Base-by-base conservation (phyloP, 2,797 vertebrate genomes). In the Crenuchus spilurus region DNA sequence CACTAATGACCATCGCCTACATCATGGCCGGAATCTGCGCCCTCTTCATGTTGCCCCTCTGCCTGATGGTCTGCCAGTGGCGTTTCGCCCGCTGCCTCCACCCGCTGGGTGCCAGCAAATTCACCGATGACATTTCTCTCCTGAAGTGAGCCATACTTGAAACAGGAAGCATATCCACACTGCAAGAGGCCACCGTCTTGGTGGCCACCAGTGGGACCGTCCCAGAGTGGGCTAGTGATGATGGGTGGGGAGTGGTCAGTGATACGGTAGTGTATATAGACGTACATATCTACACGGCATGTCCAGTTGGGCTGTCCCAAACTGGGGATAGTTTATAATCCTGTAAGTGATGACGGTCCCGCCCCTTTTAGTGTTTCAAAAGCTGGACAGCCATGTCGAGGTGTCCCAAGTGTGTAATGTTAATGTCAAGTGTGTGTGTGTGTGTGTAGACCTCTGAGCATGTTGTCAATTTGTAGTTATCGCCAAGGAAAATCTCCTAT, bases 31-130 rank as follows among this genome's bases (percentile, higher is more conserved):
- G 96, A 83, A 97, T 99, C 88, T 99, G 97, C 0, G 96, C 96
- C n/a, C 96, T 99, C 81, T 99, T 99, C 92, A 98, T 99, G 98
- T 92, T 99, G 86, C 97, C 98, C 0, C 93, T 99, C 80, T 98
- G 97, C 91, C 94, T 98, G 88, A 98, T 99, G 96, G 94, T 98
- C 81, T 99, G 96, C 78, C 98, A 99, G 93, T 98, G 97, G 97
- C 97, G 97, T 84, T 98, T 97, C 55, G 91, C 94, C 60, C 96
- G 91, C 85, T 98, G 97, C 87, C 88, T 98, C 84, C 94, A 94
- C 75, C 94, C 92, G 0, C 91, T 94, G 14, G 93, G 91, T 1
- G 89, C 90, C 0, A 92, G 95, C 1, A 96, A 98, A 90, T 97
- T 99, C 0, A 95, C 96, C 0, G 98, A 99, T 0, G 96, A 98